Percentiles rank a stretch among this genome's conserved stretches.
These are phyloP conservation scores for Isotomurus palustris DNA, from an alignment of 2,888 invertebrate genomes.

Conservation along the genomic window DNA sequence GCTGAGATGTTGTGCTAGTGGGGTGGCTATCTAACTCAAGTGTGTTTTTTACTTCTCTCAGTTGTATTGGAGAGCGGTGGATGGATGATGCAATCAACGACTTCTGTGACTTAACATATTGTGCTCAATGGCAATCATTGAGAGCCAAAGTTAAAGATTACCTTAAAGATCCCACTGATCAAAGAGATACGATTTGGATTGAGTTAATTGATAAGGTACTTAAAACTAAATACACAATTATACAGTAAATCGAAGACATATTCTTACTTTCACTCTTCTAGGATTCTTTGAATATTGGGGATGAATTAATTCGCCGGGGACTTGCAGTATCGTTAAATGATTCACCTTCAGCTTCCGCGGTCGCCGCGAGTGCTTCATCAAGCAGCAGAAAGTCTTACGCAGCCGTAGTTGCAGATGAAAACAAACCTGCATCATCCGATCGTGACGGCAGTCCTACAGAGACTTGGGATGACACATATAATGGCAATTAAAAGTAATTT, in stretches of 20 bases:
- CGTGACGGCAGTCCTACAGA: background rate
- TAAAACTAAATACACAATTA: background rate
- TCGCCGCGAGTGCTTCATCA: background rate
- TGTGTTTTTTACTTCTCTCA: conserved; percentile 12
- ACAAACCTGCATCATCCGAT: background rate
- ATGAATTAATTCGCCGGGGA: conserved; percentile 58
- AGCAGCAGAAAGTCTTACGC: conserved; percentile 31
- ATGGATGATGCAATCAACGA: conserved; percentile 48
- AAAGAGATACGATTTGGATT: conserved; percentile 65
- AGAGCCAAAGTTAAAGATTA: conserved; percentile 71
- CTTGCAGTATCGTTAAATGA: conserved; percentile 51
- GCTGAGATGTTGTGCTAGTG: background rate
- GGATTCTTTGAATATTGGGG: conserved; percentile 62
- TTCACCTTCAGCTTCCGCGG: background rate
- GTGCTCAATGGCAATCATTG: conserved; percentile 69
- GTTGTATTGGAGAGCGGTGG: conserved; percentile 46
- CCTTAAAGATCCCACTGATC: conserved; percentile 52
- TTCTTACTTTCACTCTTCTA: conserved; percentile 36
- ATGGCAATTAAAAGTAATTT: conserved; percentile 13
- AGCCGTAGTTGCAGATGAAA: conserved; percentile 22
- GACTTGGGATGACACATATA: background rate
- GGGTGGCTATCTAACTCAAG: background rate
- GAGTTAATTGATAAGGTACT: conserved; percentile 62
- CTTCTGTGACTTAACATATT: conserved; percentile 51
- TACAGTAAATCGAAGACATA: background rate